Conservation (phyloP, 2,888 invertebrate genomes). For the Podotricha telesiphe region DNA sequence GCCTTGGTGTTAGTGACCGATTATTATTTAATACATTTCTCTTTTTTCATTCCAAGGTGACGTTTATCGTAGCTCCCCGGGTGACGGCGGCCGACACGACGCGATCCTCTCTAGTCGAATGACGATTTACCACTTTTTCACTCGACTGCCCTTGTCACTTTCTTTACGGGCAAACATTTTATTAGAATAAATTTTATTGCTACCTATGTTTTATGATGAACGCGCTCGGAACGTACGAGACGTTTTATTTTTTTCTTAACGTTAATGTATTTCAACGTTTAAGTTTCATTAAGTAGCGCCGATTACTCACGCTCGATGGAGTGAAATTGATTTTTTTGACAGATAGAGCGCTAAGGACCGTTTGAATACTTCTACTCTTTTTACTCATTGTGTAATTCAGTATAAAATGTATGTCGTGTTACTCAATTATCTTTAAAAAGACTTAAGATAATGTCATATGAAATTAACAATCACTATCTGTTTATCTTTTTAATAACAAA, state of each 20-base stretch:
- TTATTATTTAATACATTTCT: conserved; percentile 69
- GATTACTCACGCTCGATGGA: conserved; percentile 64
- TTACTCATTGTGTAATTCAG: conserved; percentile 42
- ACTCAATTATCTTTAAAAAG: conserved; percentile 41
- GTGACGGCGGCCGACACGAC: conserved; percentile 64
- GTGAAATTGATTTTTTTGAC: conserved; percentile 39
- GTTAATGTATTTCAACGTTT: conserved; percentile 52
- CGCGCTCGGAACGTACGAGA: conserved; percentile 38
- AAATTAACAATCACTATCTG: conserved; percentile 26
- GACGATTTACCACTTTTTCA: conserved; percentile 77
- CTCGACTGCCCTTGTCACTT: conserved; percentile 75
- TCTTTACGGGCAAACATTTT: conserved; percentile 78
- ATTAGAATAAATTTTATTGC: conserved; percentile 78
- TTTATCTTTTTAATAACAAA: conserved; percentile 37
- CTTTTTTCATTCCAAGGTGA: conserved; percentile 79
- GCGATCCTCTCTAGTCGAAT: conserved; percentile 69
- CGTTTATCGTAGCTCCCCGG: conserved; percentile 79
- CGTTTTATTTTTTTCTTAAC: conserved; percentile 28
- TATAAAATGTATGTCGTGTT: conserved; percentile 42
- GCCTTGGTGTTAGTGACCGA: conserved; percentile 37
- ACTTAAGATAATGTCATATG: conserved; percentile 44
- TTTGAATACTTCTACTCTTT: conserved; percentile 34
- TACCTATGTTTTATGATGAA: conserved; percentile 77
- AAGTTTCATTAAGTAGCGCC: conserved; percentile 56
- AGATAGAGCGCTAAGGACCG: conserved; percentile 37